Base-by-base conservation (phyloP, 2,797 vertebrate genomes). In the Silurus aristotelis region DNA sequence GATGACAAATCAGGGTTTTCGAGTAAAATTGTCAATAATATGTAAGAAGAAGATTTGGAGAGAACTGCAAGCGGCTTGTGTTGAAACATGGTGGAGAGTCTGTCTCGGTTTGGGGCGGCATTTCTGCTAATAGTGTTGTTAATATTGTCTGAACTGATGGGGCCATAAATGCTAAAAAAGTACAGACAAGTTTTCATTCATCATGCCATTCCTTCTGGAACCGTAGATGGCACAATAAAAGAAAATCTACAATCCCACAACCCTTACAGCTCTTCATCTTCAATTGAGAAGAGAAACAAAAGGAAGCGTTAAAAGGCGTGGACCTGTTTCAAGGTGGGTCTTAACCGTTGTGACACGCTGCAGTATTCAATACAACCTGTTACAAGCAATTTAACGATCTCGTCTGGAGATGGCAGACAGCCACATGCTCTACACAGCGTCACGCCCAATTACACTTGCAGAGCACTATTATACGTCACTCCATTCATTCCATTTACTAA, bases 341-440 rank as follows among this genome's bases (percentile, higher is more conserved):
- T 76, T 67, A 76, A 63, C 68, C 68, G 46, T 84, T 80, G 68
- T 67, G 58, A 31, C 77, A 73, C 43, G 80, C 55, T 86, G 85
- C 80, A 82, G 66, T 17, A 48, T 75, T 71, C 55, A 61, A 46
- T 15, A 25, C 19, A 58, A 78, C 68, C 76, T n/a, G 31, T 83
- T 73, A 80, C 20, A 71, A 83, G 48, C 22, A n/a, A 84, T 84
- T 84, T 80, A 84, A 84, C 52, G 52, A 75, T 72, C 76, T 20
- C 3, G 76, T 67, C 82, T 48, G 19, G 31, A 71, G 61, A 68
- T n/a, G 61, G 82, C 61, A 73, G 61, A 61, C 68, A 80, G 46
- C 66, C 73, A 64, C 66, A 73, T 60, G 48, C 61, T 80, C 46
- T 72, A 64, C 81, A 67, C 85, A 46, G 20, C 15, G 14, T 64